Conservation (phyloP, 2,113 vertebrate genomes). For the Pterocles orientalis region DNA sequence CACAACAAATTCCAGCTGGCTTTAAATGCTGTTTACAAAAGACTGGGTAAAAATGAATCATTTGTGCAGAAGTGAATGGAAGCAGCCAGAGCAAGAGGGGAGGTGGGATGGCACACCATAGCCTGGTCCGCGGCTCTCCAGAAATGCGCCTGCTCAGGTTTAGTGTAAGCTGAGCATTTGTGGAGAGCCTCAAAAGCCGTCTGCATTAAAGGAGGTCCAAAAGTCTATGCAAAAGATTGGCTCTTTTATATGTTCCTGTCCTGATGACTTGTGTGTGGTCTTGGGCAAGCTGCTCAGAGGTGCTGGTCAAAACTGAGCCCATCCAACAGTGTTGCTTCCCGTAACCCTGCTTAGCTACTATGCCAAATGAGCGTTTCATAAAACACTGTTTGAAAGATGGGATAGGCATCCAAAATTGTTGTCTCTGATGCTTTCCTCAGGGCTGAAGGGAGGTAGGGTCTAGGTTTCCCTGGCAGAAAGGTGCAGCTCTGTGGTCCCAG, state of each 20-base stretch:
- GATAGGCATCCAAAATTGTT: background rate
- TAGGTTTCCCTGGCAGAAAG: background rate
- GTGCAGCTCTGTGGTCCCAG: background rate
- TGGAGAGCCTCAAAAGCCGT: background rate
- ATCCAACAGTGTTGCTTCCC: background rate
- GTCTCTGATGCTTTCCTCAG: background rate
- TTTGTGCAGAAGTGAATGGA: background rate
- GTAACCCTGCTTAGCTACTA: fast-evolving
- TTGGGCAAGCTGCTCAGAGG: background rate
- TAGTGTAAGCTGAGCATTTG: background rate
- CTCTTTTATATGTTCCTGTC: background rate
- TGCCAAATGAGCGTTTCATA: background rate
- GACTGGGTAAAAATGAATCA: background rate
- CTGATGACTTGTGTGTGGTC: background rate
- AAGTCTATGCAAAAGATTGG: background rate
- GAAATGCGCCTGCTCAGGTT: background rate
- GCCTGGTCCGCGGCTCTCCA: background rate
- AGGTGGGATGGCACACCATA: fast-evolving
- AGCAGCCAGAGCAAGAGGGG: background rate
- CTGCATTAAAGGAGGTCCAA: background rate
- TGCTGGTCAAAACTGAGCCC: background rate
- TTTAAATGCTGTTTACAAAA: background rate
- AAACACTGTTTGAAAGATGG: background rate
- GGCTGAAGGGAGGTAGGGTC: background rate
- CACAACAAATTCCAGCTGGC: background rate